A percentile compares a stretch with the other conserved stretches of the same genome.
Conservation (phyloP, 2,888 invertebrate species). For the Rhamnusium bicolor region DNA sequence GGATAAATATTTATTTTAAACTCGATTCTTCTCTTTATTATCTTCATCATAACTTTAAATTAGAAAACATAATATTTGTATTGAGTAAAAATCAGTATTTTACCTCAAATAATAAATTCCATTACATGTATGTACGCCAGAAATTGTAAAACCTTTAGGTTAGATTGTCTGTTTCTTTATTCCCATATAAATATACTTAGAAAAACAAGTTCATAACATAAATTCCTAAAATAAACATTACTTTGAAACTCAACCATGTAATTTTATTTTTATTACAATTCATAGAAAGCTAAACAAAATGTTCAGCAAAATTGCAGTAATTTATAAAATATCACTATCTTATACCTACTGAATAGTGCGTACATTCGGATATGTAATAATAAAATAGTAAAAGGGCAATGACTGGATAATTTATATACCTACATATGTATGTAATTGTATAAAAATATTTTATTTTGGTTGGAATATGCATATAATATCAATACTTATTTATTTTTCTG, state of each 20-base stretch:
- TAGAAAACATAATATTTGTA: no score
- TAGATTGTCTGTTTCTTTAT: not conserved
- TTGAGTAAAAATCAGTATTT: not conserved
- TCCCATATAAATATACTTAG: not conserved
- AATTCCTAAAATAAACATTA: not conserved
- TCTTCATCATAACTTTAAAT: no score
- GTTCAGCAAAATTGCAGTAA: not conserved
- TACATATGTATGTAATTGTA: not conserved
- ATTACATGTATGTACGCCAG: not conserved
- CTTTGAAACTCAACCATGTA: not conserved
- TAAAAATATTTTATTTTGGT: no score
- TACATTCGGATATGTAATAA: no score
- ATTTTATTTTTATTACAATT: not conserved
- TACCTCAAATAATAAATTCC: not conserved
- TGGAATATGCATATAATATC: not conserved
- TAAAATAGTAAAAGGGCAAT: not conserved
- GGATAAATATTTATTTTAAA: no score
- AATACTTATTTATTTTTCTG: constrained; percentile 20
- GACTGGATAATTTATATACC: not conserved
- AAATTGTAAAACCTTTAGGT: not conserved
- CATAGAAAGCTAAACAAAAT: not conserved
- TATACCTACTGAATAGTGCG: not conserved
- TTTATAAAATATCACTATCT: not conserved
- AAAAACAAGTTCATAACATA: not conserved
- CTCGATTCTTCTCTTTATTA: no score